Conservation (phyloP, 2,797 vertebrate genomes). For the Sciaenops ocellatus region DNA sequence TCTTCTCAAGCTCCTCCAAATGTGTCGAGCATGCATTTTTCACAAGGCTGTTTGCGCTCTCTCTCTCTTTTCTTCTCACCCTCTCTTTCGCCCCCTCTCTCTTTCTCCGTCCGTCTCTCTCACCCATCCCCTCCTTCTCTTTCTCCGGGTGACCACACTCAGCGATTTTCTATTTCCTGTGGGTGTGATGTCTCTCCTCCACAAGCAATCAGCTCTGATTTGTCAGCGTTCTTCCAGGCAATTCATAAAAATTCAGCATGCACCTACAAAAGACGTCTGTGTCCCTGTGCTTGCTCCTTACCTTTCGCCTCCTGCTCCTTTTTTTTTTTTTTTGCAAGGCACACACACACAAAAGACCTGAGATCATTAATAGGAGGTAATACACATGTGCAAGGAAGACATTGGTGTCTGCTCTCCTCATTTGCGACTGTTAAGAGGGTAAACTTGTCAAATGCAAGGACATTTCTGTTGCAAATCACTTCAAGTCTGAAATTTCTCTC, state of each 20-base stretch:
- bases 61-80: constrained; percentile 51
- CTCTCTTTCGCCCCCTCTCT: constrained; percentile 42
- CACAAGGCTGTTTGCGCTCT: constrained; percentile 74
- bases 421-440: constrained; percentile 33
- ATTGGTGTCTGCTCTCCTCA: constrained; percentile 22
- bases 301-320: constrained; percentile 57
- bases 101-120: constrained; percentile 59
- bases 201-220: constrained; percentile 87
- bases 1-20: constrained; percentile 85
- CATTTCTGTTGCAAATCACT: constrained; percentile 30
- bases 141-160: constrained; percentile 84
- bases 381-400: constrained; percentile 43
- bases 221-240: constrained; percentile 87
- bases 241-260: constrained; percentile 88
- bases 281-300: constrained; percentile 61
- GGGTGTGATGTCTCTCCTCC: constrained; percentile 87
- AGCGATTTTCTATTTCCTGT: constrained; percentile 88
- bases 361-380: constrained; percentile 51
- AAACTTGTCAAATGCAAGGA: constrained; percentile 55
- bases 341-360: constrained; percentile 44
- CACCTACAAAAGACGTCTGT: constrained; percentile 81
- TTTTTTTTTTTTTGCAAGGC: constrained; percentile 24
- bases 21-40: constrained; percentile 85
- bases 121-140: constrained; percentile 66
- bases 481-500: constrained; percentile 34